Evolutionary conservation across 2,113 vertebrate species (phyloP), one percentile per base, ranked within the genome.

Genomic region (Ammodytes marinus): DNA sequence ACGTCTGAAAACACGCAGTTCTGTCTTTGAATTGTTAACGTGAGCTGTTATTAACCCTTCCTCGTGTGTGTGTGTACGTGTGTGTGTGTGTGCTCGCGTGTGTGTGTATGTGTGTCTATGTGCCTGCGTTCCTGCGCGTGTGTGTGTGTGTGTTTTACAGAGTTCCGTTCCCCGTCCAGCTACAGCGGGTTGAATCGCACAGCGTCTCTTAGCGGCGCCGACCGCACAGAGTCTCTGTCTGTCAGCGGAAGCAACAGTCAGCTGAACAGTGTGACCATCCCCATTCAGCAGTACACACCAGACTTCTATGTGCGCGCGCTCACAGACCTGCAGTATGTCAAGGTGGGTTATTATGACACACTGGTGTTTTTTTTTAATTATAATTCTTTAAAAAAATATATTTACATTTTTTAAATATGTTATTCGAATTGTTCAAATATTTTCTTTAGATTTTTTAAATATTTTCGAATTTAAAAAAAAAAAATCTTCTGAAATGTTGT

Each of bases 281-380:
- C 91, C 1, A 17, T 9, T 3, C 86, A 94, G 19, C 96, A 96
- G 91, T 99, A 99, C 79, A 79, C 95, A 6, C 97, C 97, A 0
- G 98, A 99, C 91, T 99, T 99, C 95, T 97, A 97, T 9, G 97
- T 99, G 2, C 95, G 97, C 0, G 98, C 98, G 0, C 96, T 99
- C 68, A 94, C 73, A 0, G 97, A 99, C 94, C 94, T 99, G 42
- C 98, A 99, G 95, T 97, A 95, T 15, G 95, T 97, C 74, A 99
- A 98, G 91, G 92, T 91, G 6, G n/a, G 3, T 49, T 7, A 2
- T 7, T 0, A 27, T 27, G 27, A 27, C 27, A 27, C 27, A 27
- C 27, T 27, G 27, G 27, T 27, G 27, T 27, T 27, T 27, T 27
- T 27, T 27, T 27, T 27, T 27, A 1, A 27, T 27, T 27, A 27